These are phyloP conservation scores for Rhodinocichla rosea DNA, from an alignment of 2,113 vertebrate species.

Conservation along the genomic window DNA sequence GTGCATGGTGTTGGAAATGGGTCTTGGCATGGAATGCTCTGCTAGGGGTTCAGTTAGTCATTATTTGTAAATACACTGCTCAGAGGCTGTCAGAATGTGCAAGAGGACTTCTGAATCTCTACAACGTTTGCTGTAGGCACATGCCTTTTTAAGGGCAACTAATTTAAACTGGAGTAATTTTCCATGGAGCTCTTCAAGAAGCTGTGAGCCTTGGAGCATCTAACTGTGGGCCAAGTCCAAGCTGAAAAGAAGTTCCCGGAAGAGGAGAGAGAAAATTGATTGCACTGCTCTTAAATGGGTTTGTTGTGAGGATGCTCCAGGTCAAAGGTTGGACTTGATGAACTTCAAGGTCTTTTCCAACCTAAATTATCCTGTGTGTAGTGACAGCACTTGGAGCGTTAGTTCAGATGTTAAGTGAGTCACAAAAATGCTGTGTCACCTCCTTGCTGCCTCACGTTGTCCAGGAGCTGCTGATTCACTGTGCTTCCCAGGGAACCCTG, in stretches of 20 bases:
- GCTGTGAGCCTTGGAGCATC: not conserved
- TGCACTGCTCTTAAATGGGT: not conserved
- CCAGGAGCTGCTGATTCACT: not conserved
- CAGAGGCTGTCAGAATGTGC: not conserved
- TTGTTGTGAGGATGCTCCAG: not conserved
- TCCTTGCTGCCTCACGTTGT: fast-evolving
- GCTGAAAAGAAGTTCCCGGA: fast-evolving
- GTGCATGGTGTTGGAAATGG: not conserved
- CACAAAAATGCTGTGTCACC: not conserved
- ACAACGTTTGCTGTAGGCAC: not conserved
- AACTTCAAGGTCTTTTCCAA: not conserved
- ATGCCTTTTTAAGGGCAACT: not conserved
- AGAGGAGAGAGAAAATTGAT: not conserved
- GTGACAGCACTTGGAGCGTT: not conserved
- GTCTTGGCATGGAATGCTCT: not conserved
- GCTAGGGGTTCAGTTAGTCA: not conserved
- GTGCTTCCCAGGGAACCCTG: not conserved
- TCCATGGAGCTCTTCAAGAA: not conserved
- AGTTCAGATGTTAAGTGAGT: not conserved
- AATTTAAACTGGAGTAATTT: not conserved
- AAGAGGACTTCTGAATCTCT: not conserved
- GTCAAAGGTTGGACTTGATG: not conserved
- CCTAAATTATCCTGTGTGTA: not conserved
- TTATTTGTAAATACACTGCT: not conserved
- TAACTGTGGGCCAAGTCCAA: not conserved